phyloP scores from a whole-genome alignment of 2,113 vertebrate genomes.

The Eudyptes chrysolophus region DNA sequence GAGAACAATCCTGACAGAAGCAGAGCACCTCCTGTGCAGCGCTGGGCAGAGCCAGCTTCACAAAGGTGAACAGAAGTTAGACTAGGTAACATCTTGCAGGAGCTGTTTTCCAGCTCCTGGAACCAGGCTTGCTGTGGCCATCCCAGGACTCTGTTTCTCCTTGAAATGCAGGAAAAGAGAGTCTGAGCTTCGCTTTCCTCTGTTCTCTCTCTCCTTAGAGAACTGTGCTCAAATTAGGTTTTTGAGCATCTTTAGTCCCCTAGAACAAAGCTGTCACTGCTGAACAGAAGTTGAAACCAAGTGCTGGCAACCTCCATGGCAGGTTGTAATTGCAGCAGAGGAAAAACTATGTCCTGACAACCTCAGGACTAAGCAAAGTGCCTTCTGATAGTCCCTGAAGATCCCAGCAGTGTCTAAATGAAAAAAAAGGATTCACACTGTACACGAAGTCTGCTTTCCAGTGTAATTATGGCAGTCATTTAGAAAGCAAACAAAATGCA shows the following conservation, averaged over 20 bases:
- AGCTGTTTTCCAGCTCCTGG: not conserved
- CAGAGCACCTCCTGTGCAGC: not conserved
- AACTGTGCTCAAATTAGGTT: not conserved
- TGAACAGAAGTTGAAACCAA: not conserved
- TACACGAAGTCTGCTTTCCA: not conserved
- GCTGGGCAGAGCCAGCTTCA: not conserved
- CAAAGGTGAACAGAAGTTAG: no score
- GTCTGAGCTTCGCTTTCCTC: not conserved
- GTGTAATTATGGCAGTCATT: not conserved
- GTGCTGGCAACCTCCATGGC: not conserved
- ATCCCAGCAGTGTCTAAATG: not conserved
- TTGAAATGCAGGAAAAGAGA: not conserved
- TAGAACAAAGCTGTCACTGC: not conserved
- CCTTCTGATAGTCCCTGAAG: not conserved
- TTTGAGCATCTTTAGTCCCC: not conserved
- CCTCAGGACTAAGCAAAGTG: not conserved
- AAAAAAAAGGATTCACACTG: not conserved
- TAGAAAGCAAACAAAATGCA: not conserved
- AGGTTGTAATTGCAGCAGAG: not conserved
- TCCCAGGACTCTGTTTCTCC: not conserved
- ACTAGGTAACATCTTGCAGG: not conserved
- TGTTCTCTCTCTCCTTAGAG: not conserved
- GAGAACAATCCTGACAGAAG: not conserved
- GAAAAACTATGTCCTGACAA: not conserved
- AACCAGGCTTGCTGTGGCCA: not conserved